Evolutionary conservation across 2,113 vertebrate genomes (phyloP).

Genomic region (Dipodomys merriami): DNA sequence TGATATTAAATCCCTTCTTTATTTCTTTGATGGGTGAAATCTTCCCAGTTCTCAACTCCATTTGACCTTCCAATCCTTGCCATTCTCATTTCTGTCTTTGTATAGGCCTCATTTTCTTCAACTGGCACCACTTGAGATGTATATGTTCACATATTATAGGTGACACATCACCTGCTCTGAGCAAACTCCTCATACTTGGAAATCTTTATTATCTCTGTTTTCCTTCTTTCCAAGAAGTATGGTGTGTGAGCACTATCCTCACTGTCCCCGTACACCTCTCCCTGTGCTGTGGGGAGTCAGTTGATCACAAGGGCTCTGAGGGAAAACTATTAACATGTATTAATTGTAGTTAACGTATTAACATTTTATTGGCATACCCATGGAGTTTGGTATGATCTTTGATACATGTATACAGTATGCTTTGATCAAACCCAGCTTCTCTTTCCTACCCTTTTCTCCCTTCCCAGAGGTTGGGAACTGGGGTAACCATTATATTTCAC

Average conservation of each 20-base stretch:
- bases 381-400: background rate
- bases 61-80: background rate
- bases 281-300: no score
- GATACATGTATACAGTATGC: no score
- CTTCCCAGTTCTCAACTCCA: background rate
- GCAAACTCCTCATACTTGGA: background rate
- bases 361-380: background rate
- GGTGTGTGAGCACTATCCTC: background rate
- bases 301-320: no score
- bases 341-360: background rate
- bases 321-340: background rate
- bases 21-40: background rate
- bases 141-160: background rate
- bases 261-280: background rate
- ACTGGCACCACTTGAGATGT: background rate
- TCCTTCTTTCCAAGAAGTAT: background rate
- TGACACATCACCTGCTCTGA: conserved; percentile 8
- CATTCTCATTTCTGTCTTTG: background rate
- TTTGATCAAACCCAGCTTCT: background rate
- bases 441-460: background rate
- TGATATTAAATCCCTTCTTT: background rate
- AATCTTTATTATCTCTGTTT: background rate
- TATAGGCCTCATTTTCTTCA: background rate
- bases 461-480: background rate
- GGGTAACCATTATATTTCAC: background rate